These are phyloP conservation scores for Tragelaphus buxtoni DNA, from an alignment of 2,113 vertebrate species.

Conservation along the genomic window DNA sequence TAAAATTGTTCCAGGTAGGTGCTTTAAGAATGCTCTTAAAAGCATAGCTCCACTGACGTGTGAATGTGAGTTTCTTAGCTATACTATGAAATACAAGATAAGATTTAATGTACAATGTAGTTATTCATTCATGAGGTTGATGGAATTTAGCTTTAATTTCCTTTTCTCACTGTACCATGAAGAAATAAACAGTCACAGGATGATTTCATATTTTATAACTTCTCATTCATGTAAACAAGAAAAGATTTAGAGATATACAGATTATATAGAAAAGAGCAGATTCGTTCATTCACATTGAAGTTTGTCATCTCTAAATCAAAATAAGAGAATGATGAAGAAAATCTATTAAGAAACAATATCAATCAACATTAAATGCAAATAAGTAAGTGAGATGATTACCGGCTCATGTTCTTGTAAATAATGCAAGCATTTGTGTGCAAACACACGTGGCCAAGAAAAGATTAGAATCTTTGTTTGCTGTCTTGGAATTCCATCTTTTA, in stretches of 20 bases:
- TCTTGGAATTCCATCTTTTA: neutral
- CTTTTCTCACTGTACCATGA: slow-evolving; percentile 48
- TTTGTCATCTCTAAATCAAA: neutral
- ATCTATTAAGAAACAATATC: neutral
- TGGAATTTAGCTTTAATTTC: slow-evolving; percentile 65
- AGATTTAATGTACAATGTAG: slow-evolving; percentile 60
- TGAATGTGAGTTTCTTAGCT: slow-evolving; percentile 48
- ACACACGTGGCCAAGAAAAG: neutral
- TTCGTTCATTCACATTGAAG: neutral
- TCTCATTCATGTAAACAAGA: neutral
- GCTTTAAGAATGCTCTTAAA: neutral
- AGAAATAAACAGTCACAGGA: neutral
- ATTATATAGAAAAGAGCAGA: neutral
- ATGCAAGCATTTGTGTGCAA: neutral
- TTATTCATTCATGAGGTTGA: slow-evolving; percentile 64
- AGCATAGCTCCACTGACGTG: neutral
- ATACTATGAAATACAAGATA: slow-evolving; percentile 60
- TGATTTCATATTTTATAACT: neutral
- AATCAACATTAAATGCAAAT: neutral
- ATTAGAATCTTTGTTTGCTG: neutral
- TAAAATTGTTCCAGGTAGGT: slow-evolving; percentile 12
- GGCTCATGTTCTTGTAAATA: neutral
- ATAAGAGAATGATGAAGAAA: neutral
- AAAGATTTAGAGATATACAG: neutral
- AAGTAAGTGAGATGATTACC: neutral